Base-by-base conservation (phyloP, 1,140 invertebrate genomes). In the Bemisia tabaci region DNA sequence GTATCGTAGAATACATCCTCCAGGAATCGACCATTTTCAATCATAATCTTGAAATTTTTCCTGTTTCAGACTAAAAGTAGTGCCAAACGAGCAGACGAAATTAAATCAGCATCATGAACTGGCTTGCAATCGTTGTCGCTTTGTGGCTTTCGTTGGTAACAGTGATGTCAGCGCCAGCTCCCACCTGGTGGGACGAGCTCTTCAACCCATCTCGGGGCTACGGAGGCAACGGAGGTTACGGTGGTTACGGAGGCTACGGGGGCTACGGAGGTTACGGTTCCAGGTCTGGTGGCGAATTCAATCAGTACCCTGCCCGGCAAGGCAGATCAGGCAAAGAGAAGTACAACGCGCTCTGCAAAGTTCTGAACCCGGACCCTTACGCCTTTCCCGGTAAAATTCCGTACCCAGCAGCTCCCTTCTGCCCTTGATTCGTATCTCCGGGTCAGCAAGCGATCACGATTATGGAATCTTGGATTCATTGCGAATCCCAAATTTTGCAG, bases 311-410 rank as follows among this genome's bases (percentile, higher is more conserved):
- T 26, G 33, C 60, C 26, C 33, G 60, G 1, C 26, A 21, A 1
- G 24, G 1, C 12, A n/a, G 39, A 11, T 26, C 64, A 23, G 69
- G 69, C 1, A 72, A 70, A 60, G 74, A 74, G 21, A 66, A 69
- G 2, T 76, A 70, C 70, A 72, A 73, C 62, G 59, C 63, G 59
- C 65, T 72, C 60, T 76, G 75, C 68, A 70, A 72, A 60, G 72
- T 73, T 12, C 68, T 73, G 64, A 76, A 74, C 66, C 68, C 73
- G 0, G 75, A 76, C 67, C 71, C 70, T 62, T 76, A 75, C 68
- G 75, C 74, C 2, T 74, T 75, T 59, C 74, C 73, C 0, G 75
- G 75, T 11, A 65, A 67, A 33, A 66, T 66, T 2, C 74, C 74
- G 0, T 76, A 72, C 65, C 75, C 75, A 0, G 68, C 73, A 0